Evolutionary conservation across 92 coral and sea anemone species (phyloP).

Genomic region (Zoanthus gigantus): DNA sequence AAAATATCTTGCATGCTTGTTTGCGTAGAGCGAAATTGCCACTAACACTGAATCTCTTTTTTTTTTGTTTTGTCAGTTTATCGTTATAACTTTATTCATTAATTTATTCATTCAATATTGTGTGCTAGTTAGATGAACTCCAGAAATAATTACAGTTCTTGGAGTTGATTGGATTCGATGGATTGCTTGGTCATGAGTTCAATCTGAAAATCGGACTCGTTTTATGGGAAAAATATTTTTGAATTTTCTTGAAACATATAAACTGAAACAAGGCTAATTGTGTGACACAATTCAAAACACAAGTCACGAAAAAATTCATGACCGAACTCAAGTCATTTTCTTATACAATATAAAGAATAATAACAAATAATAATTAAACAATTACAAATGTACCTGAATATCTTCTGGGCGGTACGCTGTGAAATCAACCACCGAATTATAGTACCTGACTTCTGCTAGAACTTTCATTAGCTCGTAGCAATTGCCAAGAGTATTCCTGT

Average conservation of each 20-base stretch:
- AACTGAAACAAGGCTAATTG: not conserved
- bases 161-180: too few relatives aligned
- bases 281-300: not conserved
- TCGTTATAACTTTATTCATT: too few relatives aligned
- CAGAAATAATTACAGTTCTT: too few relatives aligned
- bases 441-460: not conserved
- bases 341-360: not conserved
- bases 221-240: too few relatives aligned
- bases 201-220: not conserved
- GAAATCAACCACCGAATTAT: slow-evolving; percentile 27
- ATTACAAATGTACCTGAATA: slow-evolving; percentile 6
- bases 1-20: too few relatives aligned
- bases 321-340: not conserved
- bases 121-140: too few relatives aligned
- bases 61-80: too few relatives aligned
- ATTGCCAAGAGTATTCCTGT: slow-evolving; percentile 26
- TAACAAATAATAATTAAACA: not conserved
- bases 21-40: too few relatives aligned
- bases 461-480: not conserved
- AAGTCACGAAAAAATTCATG: not conserved
- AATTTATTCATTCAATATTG: too few relatives aligned
- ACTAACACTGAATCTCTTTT: too few relatives aligned
- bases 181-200: too few relatives aligned
- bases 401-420: slow-evolving; percentile 26
- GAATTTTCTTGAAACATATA: too few relatives aligned